Percentiles rank a stretch among this genome's conserved stretches.
These are phyloP conservation scores for Cyprinodon tularosa DNA, from an alignment of 2,113 vertebrate genomes.

Conservation along the genomic window DNA sequence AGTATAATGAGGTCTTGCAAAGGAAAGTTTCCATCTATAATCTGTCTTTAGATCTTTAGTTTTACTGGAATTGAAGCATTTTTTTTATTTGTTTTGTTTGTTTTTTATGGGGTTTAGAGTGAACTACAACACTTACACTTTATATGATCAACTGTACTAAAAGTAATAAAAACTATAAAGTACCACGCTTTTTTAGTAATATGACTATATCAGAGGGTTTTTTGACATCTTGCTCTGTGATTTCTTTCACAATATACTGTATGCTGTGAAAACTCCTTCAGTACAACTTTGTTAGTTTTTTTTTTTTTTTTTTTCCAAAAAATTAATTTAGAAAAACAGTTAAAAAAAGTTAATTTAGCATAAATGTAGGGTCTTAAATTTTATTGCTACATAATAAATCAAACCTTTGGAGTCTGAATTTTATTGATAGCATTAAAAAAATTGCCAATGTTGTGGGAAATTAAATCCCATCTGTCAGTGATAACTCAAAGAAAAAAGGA, in stretches of 20 bases:
- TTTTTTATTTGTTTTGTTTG: background rate
- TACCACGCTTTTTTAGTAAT: background rate
- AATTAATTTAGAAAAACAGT: background rate
- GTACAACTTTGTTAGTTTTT: too few species aligned
- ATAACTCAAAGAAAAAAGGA: background rate
- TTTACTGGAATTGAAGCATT: background rate
- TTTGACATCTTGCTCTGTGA: background rate
- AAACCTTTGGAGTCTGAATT: background rate
- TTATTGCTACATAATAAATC: background rate
- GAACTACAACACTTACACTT: background rate
- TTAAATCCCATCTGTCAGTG: background rate
- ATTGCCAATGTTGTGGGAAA: background rate
- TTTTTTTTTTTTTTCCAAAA: background rate
- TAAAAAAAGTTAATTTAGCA: background rate
- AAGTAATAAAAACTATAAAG: background rate
- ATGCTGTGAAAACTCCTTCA: background rate
- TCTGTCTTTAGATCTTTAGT: background rate
- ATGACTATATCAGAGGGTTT: background rate
- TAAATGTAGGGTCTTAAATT: background rate
- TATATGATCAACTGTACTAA: background rate
- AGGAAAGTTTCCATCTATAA: background rate
- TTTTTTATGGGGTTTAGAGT: background rate
- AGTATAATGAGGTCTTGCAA: background rate
- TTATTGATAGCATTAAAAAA: background rate
- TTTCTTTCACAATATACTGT: background rate